Evolutionary conservation across 2,113 vertebrate species (phyloP).

Genomic region (Propithecus coquereli): DNA sequence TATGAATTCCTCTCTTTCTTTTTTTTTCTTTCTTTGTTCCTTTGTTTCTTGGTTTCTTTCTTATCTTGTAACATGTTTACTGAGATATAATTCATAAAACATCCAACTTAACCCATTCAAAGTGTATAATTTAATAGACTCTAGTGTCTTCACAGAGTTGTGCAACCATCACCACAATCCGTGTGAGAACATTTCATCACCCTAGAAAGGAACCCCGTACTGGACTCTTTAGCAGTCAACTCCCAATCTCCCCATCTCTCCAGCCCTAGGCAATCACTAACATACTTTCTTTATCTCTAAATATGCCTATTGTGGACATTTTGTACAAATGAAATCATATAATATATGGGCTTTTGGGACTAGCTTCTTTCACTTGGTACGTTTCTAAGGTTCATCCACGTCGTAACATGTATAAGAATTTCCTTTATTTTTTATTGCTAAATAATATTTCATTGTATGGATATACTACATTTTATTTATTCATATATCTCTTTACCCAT

Average conservation of each 20-base stretch:
- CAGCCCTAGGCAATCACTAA: neutral
- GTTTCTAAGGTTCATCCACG: neutral
- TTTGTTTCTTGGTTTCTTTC: neutral
- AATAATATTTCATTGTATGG: neutral
- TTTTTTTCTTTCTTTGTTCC: neutral
- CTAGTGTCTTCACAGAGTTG: neutral
- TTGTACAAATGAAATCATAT: neutral
- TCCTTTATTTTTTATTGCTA: neutral
- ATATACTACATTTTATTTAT: neutral
- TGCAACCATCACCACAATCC: neutral
- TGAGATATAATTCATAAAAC: neutral
- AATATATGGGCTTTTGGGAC: neutral
- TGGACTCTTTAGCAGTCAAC: neutral
- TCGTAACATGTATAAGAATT: neutral
- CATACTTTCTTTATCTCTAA: neutral
- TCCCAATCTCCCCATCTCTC: neutral
- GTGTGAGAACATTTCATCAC: neutral
- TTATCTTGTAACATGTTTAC: neutral
- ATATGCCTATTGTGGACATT: neutral
- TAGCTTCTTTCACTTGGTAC: neutral
- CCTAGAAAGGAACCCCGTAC: neutral
- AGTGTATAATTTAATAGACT: neutral
- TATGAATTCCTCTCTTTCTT: neutral
- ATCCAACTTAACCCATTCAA: neutral
- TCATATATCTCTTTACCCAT: neutral